Evolutionary conservation across 2,797 vertebrate genomes (phyloP).

Genomic region (Tympanoctomys barrerae): DNA sequence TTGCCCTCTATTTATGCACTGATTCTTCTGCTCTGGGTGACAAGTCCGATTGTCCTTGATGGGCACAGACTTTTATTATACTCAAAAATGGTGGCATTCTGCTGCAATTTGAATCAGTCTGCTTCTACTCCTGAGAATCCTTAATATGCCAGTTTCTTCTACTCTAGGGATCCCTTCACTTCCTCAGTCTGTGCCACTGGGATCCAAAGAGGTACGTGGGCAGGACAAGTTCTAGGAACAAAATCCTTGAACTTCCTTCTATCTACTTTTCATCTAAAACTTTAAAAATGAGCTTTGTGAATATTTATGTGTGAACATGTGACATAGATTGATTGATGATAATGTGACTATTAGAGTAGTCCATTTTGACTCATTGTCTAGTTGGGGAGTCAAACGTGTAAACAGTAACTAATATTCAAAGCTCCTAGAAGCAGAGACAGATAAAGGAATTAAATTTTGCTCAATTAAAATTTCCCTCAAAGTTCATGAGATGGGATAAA

Average conservation of each 20-base stretch:
- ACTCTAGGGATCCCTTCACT: not conserved
- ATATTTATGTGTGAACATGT: not conserved
- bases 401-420: not conserved
- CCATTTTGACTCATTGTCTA: conserved; percentile 5
- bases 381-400: not conserved
- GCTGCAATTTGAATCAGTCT: not conserved
- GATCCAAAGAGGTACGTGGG: not conserved
- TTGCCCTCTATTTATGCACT: not conserved
- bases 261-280: not conserved
- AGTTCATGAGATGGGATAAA: not conserved
- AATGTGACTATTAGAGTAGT: conserved; percentile 41
- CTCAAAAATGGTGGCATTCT: not conserved
- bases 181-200: not conserved
- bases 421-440: not conserved
- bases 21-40: not conserved
- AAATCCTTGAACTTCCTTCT: not conserved
- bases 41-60: not conserved
- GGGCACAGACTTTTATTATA: not conserved
- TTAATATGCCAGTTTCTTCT: not conserved
- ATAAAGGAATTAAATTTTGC: not conserved
- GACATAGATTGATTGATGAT: conserved; percentile 32
- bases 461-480: not conserved
- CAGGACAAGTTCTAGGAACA: not conserved
- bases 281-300: conserved; percentile 9
- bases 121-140: not conserved